Evolutionary conservation across 2,113 vertebrate species (phyloP).

Genomic region (Dicaeum eximium): DNA sequence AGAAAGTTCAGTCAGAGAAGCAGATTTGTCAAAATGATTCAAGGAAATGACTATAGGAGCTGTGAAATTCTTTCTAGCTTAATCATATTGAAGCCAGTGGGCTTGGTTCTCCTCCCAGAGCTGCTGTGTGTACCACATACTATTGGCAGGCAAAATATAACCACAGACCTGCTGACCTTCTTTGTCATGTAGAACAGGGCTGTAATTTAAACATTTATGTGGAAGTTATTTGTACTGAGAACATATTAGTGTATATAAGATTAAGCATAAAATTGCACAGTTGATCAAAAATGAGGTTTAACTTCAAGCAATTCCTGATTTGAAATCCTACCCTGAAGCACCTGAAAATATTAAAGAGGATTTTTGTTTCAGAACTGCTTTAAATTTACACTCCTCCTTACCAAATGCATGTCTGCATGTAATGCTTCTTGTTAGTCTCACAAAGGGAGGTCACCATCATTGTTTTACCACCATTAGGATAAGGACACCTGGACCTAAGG

Average conservation of each 20-base stretch:
- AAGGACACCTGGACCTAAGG: background rate
- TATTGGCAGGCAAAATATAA: background rate
- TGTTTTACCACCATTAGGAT: background rate
- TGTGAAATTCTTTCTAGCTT: background rate
- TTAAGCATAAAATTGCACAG: background rate
- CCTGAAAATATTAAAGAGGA: background rate
- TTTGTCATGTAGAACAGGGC: background rate
- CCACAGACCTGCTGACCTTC: background rate
- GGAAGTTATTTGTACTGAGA: background rate
- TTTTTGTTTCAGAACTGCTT: background rate
- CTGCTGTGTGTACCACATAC: fast-evolving
- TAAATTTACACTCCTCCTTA: background rate
- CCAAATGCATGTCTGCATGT: background rate
- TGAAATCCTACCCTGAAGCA: background rate
- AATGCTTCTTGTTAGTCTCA: fast-evolving
- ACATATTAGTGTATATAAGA: background rate
- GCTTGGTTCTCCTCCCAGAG: background rate
- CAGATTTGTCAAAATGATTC: background rate
- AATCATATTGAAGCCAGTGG: background rate
- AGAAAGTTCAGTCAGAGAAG: background rate
- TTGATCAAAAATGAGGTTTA: background rate
- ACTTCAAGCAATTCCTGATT: background rate
- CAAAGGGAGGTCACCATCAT: background rate
- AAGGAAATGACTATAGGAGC: background rate
- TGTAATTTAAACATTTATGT: background rate